These are phyloP conservation scores for Columba janthina DNA, from an alignment of 2,113 vertebrate species.

Conservation along the genomic window DNA sequence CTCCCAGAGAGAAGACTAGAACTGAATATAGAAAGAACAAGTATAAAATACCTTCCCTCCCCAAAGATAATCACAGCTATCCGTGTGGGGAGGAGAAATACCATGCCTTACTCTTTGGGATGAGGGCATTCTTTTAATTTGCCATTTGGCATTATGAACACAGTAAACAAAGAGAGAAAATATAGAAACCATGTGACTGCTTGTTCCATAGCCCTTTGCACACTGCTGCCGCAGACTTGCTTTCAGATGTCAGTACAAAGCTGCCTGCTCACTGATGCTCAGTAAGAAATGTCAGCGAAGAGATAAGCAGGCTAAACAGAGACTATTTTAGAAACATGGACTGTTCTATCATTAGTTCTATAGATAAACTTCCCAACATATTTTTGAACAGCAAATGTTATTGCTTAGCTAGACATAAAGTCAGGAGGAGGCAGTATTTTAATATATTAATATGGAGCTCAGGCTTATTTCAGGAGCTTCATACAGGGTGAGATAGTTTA, in stretches of 20 bases:
- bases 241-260: constrained; percentile 63
- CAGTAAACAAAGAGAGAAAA: constrained; percentile 70
- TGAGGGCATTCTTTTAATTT: constrained; percentile 60
- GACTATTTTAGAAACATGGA: constrained; percentile 39
- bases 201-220: constrained; percentile 65
- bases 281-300: constrained; percentile 70
- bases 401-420: background rate
- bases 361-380: constrained; percentile 60
- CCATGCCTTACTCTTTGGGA: constrained; percentile 50
- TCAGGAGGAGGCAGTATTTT: background rate
- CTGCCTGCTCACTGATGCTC: constrained; percentile 68
- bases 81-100: constrained; percentile 55
- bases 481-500: background rate
- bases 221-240: constrained; percentile 18
- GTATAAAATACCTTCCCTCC: background rate
- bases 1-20: background rate
- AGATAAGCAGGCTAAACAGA: constrained; percentile 73
- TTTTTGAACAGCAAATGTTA: constrained; percentile 47
- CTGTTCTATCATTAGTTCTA: constrained; percentile 66
- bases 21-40: background rate
- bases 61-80: constrained; percentile 10
- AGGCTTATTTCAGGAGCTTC: background rate
- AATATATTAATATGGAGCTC: background rate
- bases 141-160: constrained; percentile 38
- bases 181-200: constrained; percentile 72